Conservation (phyloP, 1,140 invertebrate species). For the Solenopsis invicta region DNA sequence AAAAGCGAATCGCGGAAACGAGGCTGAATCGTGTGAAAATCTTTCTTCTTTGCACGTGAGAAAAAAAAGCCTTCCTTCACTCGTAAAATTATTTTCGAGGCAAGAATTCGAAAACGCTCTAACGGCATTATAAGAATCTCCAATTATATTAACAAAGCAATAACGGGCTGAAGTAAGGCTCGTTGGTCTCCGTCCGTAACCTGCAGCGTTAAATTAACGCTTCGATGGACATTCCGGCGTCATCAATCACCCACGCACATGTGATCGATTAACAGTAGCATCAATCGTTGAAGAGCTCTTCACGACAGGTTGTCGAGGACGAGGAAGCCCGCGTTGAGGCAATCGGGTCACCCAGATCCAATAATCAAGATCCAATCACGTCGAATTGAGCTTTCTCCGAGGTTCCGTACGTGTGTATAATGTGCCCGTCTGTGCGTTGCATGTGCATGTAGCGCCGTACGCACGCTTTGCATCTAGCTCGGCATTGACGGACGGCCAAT, state of each 20-base stretch:
- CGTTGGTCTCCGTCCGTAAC: slow-evolving; percentile 1
- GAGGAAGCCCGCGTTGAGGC: slow-evolving; percentile 62
- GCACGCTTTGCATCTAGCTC: not conserved
- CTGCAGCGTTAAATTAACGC: not conserved
- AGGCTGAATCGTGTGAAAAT: slow-evolving; percentile 18
- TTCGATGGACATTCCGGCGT: not conserved
- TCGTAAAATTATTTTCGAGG: not conserved
- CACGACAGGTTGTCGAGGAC: slow-evolving; percentile 54
- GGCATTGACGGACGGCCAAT: slow-evolving; percentile 74
- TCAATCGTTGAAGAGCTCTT: slow-evolving; percentile 15
- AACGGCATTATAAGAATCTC: not conserved
- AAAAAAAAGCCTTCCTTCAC: not conserved
- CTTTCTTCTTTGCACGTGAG: not conserved
- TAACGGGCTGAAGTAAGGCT: not conserved
- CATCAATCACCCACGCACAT: slow-evolving; percentile 36
- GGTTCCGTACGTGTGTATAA: slow-evolving; percentile 42
- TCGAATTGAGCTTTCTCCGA: slow-evolving; percentile 82
- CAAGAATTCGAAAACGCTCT: not conserved
- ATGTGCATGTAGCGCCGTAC: not conserved
- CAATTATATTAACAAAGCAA: not conserved
- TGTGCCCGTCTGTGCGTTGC: not conserved
- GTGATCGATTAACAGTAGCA: slow-evolving; percentile 24
- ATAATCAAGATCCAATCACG: slow-evolving; percentile 78
- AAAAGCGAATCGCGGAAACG: slow-evolving; percentile 39
- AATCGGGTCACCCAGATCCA: slow-evolving; percentile 86